Evolutionary conservation across 2,113 vertebrate species (phyloP).

Genomic region (Fregata magnificens): DNA sequence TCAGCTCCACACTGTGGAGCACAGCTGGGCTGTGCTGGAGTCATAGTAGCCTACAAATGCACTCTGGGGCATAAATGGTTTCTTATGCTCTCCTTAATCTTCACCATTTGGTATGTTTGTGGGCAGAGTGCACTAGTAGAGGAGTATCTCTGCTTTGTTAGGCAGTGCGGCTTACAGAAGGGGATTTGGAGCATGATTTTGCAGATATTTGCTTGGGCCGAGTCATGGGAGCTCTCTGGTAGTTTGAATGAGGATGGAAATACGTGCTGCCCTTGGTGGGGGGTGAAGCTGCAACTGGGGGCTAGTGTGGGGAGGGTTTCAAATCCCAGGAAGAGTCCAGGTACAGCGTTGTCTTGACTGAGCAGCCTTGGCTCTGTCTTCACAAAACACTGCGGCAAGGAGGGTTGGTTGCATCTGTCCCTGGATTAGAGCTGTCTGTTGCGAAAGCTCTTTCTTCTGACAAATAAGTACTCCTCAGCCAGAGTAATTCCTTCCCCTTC

Average conservation of each 20-base stretch:
- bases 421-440: not conserved
- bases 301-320: not conserved
- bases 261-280: rapidly evolving
- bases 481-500: not conserved
- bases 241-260: not conserved
- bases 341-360: not conserved
- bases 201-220: not conserved
- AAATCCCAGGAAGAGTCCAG: not conserved
- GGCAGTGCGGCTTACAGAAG: not conserved
- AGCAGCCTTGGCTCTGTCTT: not conserved
- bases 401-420: not conserved
- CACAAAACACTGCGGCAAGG: not conserved
- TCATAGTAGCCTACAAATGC: not conserved
- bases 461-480: not conserved
- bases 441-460: not conserved
- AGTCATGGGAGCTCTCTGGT: not conserved
- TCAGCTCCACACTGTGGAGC: not conserved
- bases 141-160: not conserved
- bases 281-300: not conserved
- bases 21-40: not conserved
- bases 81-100: not conserved
- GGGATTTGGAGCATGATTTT: not conserved
- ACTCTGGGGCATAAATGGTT: not conserved
- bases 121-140: not conserved
- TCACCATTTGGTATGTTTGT: not conserved